A percentile compares a stretch with the other conserved stretches of the same genome.
Conservation (phyloP, 2,888 invertebrate species). For the Eueremaeus valkanovi region DNA sequence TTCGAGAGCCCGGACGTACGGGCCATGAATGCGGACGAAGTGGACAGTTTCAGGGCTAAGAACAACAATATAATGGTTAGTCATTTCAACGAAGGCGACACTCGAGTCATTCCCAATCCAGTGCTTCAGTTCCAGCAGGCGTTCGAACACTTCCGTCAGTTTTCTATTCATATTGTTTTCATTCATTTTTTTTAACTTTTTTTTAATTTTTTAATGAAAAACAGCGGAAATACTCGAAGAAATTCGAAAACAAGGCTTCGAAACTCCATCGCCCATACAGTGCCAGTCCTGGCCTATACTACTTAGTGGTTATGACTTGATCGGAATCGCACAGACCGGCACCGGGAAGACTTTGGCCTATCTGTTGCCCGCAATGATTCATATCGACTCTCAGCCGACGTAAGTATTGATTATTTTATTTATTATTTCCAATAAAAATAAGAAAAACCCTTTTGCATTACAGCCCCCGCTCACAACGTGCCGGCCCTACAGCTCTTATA, state of each 20-base stretch:
- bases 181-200: conserved; percentile 20
- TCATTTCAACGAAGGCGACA: conserved; percentile 49
- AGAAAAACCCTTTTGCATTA: conserved; percentile 50
- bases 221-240: conserved; percentile 74
- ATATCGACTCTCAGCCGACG: conserved; percentile 75
- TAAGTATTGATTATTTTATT: conserved; percentile 41
- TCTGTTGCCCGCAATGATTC: conserved; percentile 83
- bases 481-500: conserved; percentile 79
- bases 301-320: conserved; percentile 82
- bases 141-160: conserved; percentile 65
- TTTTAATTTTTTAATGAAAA: no score
- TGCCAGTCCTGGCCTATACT: conserved; percentile 91
- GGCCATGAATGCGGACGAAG: conserved; percentile 62
- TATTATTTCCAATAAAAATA: conserved; percentile 6
- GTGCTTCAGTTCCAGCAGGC: conserved; percentile 76
- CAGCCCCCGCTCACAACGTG: conserved; percentile 59
- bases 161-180: background rate
- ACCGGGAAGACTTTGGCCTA: conserved; percentile 90
- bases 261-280: conserved; percentile 76
- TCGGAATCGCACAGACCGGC: conserved; percentile 84
- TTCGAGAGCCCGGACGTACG: conserved; percentile 68
- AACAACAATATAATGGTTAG: conserved; percentile 63
- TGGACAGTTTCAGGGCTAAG: conserved; percentile 58
- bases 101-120: conserved; percentile 66
- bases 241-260: conserved; percentile 74